A percentile compares a stretch with the other conserved stretches of the same genome.
Evolutionary conservation across 1,140 invertebrate genomes (phyloP).

Genomic region (Pseudoatta argentina): DNA sequence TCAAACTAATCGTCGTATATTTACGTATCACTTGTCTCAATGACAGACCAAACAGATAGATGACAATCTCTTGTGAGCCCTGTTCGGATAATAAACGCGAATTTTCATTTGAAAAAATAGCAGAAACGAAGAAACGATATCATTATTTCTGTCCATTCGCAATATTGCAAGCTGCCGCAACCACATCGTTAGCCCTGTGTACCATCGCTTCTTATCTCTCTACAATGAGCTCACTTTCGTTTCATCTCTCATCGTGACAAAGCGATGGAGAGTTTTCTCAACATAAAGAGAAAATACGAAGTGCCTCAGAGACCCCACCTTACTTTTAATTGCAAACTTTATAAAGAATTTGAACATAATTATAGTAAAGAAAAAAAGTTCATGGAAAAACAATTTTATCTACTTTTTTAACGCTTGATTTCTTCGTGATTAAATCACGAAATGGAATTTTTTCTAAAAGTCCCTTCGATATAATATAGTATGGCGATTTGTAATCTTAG

Average conservation of each 20-base stretch:
- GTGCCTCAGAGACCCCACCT: neutral
- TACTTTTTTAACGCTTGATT: neutral
- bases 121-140: slow-evolving; percentile 3
- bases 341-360: slow-evolving; percentile 25
- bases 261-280: slow-evolving; percentile 23
- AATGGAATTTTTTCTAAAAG: neutral
- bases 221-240: slow-evolving; percentile 4
- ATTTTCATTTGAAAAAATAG: slow-evolving; percentile 23
- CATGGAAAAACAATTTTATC: neutral
- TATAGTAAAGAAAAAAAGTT: slow-evolving; percentile 29
- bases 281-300: slow-evolving; percentile 13
- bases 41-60: slow-evolving; percentile 9
- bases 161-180: slow-evolving; percentile 38
- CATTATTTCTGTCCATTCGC: slow-evolving; percentile 41
- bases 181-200: slow-evolving; percentile 19
- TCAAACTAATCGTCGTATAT: neutral
- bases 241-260: slow-evolving; percentile 7
- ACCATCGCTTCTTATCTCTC: neutral
- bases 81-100: slow-evolving; percentile 1
- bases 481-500: too few relatives aligned
- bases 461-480: neutral
- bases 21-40: neutral
- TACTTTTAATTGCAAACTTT: slow-evolving; percentile 27
- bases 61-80: neutral
- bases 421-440: neutral